Percentiles rank a stretch among this genome's conserved stretches.
phyloP scores from a whole-genome alignment of 2,113 vertebrate species.

The Romanogobio albipinnatus region DNA sequence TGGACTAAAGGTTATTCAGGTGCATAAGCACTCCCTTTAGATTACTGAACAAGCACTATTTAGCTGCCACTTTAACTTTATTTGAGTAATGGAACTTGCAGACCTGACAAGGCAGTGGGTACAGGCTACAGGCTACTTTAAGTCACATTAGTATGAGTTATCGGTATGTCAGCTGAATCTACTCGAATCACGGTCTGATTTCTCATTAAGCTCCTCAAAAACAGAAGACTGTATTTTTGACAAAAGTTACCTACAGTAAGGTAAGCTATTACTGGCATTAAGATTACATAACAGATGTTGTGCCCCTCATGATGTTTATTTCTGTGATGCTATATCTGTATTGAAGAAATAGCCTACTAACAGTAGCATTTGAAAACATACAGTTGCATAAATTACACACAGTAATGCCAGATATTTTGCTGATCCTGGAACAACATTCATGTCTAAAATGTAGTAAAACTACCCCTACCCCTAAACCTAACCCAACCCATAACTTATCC shows the following conservation, averaged over 20 bases:
- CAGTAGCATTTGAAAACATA: not conserved
- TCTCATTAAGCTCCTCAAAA: not conserved
- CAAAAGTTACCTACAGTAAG: not conserved
- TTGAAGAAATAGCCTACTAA: not conserved
- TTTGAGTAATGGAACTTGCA: slow-evolving; percentile 42
- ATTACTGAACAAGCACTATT: slow-evolving; percentile 11
- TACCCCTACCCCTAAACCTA: no score
- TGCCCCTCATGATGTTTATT: not conserved
- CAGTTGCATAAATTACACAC: not conserved
- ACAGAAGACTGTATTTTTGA: not conserved
- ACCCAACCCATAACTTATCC: no score
- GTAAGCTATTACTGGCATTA: not conserved
- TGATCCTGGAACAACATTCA: no score
- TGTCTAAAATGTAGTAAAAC: no score
- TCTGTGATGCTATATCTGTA: not conserved
- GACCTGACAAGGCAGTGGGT: not conserved
- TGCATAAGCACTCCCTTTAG: not conserved
- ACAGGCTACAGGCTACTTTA: slow-evolving; percentile 15
- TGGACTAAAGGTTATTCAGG: slow-evolving; percentile 29
- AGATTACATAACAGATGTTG: not conserved
- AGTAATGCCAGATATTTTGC: not conserved
- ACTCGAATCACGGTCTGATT: not conserved
- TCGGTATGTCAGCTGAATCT: slow-evolving; percentile 3
- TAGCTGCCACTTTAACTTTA: slow-evolving; percentile 40
- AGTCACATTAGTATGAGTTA: slow-evolving; percentile 20